A percentile compares a stretch with the other conserved stretches of the same genome.
Evolutionary conservation across 30 jellyfish, hydroid and myxozoan genomes (phyloP).

Genomic region (Nemopilema nomurai): DNA sequence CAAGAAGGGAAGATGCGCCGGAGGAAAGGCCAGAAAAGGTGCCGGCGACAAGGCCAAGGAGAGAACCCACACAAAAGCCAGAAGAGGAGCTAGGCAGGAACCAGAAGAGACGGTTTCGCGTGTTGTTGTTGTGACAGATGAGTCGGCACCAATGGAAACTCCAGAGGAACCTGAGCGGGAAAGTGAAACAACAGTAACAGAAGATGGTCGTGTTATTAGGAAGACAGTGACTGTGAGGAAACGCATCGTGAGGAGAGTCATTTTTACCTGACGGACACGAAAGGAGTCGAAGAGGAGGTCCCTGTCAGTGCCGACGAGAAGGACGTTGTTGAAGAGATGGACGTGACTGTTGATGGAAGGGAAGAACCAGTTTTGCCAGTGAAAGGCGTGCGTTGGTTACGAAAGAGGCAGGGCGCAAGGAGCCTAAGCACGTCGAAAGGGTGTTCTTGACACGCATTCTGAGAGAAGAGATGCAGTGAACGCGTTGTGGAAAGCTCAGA

Average conservation of each 20-base stretch:
- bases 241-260: conserved; percentile 61
- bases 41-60: background rate
- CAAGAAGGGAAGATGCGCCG: conserved; percentile 47
- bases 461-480: conserved; percentile 62
- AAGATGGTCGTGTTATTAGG: conserved; percentile 41
- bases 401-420: conserved; percentile 41
- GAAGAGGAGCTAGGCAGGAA: conserved; percentile 13
- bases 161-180: conserved; percentile 59
- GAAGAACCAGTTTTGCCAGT: conserved; percentile 59
- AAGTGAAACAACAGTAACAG: conserved; percentile 12
- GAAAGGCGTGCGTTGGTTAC: conserved; percentile 14
- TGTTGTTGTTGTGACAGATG: conserved; percentile 37
- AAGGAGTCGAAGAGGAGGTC: conserved; percentile 76
- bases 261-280: conserved; percentile 78
- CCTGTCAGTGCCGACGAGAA: conserved; percentile 34
- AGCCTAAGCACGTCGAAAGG: conserved; percentile 68
- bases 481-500: conserved; percentile 68
- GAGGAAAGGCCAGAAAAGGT: background rate
- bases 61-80: conserved; percentile 29
- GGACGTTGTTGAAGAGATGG: background rate
- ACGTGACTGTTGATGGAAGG: background rate
- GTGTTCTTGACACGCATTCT: conserved; percentile 71
- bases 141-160: conserved; percentile 29
- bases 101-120: conserved; percentile 48
- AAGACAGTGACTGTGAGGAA: conserved; percentile 59